phyloP scores from a whole-genome alignment of 1,140 invertebrate genomes.

The Popillia japonica region DNA sequence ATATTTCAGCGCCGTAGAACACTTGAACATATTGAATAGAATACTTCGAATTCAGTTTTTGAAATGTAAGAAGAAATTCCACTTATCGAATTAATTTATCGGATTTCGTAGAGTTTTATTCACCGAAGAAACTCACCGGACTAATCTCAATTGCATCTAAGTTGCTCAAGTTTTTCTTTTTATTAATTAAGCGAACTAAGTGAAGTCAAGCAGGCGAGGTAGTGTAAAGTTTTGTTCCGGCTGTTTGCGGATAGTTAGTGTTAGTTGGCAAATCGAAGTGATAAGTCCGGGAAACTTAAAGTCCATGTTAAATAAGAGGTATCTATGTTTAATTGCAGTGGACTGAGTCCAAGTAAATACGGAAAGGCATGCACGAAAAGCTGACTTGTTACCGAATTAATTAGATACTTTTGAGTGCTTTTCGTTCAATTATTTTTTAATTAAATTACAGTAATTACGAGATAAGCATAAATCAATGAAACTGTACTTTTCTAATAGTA shows the following conservation, averaged over 20 bases:
- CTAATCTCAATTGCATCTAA: slow-evolving; percentile 28
- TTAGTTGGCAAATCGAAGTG: slow-evolving; percentile 14
- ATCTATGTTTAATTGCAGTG: background rate
- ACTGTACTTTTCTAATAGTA: too few relatives aligned
- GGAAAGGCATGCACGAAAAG: background rate
- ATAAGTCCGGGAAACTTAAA: slow-evolving; percentile 9
- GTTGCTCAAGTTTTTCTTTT: background rate
- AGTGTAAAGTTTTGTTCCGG: background rate
- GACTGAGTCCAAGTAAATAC: background rate
- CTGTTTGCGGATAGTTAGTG: slow-evolving; percentile 8
- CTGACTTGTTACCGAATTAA: background rate
- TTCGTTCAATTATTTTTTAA: too few relatives aligned
- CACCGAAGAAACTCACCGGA: background rate
- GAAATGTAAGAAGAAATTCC: too few relatives aligned
- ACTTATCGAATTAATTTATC: background rate
- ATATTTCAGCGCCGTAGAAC: too few relatives aligned
- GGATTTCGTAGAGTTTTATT: background rate
- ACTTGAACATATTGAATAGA: too few relatives aligned
- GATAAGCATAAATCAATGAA: too few relatives aligned
- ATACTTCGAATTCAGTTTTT: too few relatives aligned
- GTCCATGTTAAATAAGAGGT: background rate
- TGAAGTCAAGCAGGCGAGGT: background rate
- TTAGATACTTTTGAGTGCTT: too few relatives aligned
- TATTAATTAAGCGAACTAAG: slow-evolving; percentile 17
- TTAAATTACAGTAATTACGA: too few relatives aligned